Base-by-base conservation (phyloP, 2,888 invertebrate genomes). In the Nasonovia ribisnigri region DNA sequence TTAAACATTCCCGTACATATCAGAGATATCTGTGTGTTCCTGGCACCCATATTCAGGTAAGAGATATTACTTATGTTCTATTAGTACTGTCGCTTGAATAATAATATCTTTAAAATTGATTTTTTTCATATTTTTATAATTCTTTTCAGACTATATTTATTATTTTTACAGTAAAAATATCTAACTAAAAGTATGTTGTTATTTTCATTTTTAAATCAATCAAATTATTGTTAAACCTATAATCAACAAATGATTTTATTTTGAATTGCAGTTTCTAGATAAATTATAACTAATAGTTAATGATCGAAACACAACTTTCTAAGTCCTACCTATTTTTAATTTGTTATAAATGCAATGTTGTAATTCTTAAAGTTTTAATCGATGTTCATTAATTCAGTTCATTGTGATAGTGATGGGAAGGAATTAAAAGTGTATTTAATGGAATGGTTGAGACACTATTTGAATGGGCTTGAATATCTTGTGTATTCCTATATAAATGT, bases 1-100 rank as follows among this genome's bases (percentile, higher is more conserved):
- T 96, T 99, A 90, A 98, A 99, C 96, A 99, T 99, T 96, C 99
- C 99, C 94, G 97, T 99, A 95, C 99, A 99, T 96, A 99, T 99
- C 95, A 97, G 99, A 95, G 99, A 99, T 96, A 98, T 99, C 95
- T 99, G 99, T 96, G 99, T 99, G 93, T 99, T 99, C 96, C 97
- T 99, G 95, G 99, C 99, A 84, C 99, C 99, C 91, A 97, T 99
- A 90, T 99, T 99, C 96, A 98, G 98, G 98, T 98, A 57, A 77
- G n/a, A 43, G 3, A 48, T 51, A 16, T 20, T 54, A 54, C 54
- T 91, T 29, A 36, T 36, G 3, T 57, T 26, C 26, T 57, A 57
- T 57, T 6, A 3, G 8, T 6, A 57, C 6, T 57, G 26, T 77
- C 20, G 20, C 77, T 77, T 6, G 0, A 36, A 20, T 67, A n/a